Evolutionary conservation across 2,113 vertebrate species (phyloP), one percentile per base, ranked within the genome.

Genomic region (Elachura formosa): DNA sequence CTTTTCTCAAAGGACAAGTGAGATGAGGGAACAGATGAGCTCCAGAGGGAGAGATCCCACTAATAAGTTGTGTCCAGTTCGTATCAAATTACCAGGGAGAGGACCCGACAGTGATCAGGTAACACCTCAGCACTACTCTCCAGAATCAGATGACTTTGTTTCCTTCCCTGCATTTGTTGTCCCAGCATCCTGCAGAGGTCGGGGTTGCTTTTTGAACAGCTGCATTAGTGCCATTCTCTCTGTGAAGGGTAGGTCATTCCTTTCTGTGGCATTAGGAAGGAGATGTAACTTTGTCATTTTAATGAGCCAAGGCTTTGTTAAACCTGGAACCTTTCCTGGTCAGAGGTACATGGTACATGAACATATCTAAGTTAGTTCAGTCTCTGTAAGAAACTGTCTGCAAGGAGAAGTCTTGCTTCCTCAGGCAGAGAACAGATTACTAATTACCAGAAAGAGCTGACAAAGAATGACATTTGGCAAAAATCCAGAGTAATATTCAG

Each of bases 121-220:
- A 71, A 88, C 90, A 14, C 10, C 76, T 74, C 40, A 93, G 87
- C 75, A 24, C 43, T 52, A 4, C 51, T 83, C 91, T 71, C 55
- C 67, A 86, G 64, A 89, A 81, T 85, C 45, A 71, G 76, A 67
- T 91, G 82, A 64, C 84, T 94, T 93, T 94, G 87, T 94, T 94
- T 93, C 91, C 91, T 90, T 36, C n/a, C 72, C 59, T 67, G 21
- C 83, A 20, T 80, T 91, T 63, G 40, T 38, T 80, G 63, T 91
- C 64, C 82, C 79, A 83, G 85, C 36, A 1, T 83, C 55, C 46
- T 3, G 0, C 74, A 74, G 18, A 87, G 79, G 90, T 91, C 9
- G 0, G 40, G 56, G 51, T 75, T 81, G 40, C 68, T 86, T 90
- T 96, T 61, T 92, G 64, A 91, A 38, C 36, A 56, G 84, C 56